Percentiles rank a stretch among this genome's conserved stretches.
These are phyloP conservation scores for Sapajus apella DNA, from an alignment of 2,113 vertebrate genomes.

Conservation along the genomic window DNA sequence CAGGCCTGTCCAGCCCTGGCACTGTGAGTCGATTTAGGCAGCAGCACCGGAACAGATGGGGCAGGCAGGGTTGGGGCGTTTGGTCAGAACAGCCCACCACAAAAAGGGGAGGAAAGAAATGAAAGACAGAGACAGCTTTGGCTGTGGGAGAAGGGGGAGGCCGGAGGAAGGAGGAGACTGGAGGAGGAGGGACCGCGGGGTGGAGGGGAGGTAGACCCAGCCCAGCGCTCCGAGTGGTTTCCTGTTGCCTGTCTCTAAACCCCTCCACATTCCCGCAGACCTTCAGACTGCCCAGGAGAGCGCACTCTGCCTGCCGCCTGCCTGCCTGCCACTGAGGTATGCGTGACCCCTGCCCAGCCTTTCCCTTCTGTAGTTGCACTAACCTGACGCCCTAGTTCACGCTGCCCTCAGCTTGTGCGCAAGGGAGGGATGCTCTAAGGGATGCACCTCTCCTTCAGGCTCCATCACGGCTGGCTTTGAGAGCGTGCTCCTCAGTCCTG, in stretches of 20 bases:
- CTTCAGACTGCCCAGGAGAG: conserved; percentile 82
- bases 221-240: conserved; percentile 87
- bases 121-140: conserved; percentile 69
- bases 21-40: conserved; percentile 43
- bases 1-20: background rate
- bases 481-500: fast-evolving
- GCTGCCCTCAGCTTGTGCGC: background rate
- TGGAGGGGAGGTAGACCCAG: conserved; percentile 83
- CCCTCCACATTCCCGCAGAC: conserved; percentile 88
- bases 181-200: conserved; percentile 69
- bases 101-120: conserved; percentile 71
- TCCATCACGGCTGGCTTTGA: background rate
- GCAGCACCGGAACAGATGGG: conserved; percentile 68
- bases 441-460: background rate
- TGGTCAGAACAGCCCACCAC: conserved; percentile 51
- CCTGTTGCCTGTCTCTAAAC: conserved; percentile 87
- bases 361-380: background rate
- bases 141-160: conserved; percentile 15
- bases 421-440: background rate
- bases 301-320: conserved; percentile 63
- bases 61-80: conserved; percentile 71
- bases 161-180: conserved; percentile 76
- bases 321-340: conserved; percentile 86
- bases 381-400: background rate
- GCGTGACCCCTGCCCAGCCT: conserved; percentile 38